Conservation (phyloP, 2,888 invertebrate species). For the Troglohyphantes excavatus region DNA sequence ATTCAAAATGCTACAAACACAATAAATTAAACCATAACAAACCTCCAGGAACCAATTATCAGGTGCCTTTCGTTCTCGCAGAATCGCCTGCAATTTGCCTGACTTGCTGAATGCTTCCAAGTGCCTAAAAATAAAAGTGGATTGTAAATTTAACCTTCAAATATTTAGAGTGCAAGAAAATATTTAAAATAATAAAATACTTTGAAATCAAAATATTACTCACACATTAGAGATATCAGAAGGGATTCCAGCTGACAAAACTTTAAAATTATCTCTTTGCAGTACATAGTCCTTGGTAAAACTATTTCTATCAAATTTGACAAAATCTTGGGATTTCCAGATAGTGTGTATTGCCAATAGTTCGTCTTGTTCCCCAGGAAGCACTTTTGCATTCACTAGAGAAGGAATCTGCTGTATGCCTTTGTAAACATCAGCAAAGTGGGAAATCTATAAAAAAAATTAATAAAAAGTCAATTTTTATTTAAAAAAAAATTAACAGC, state of each 20-base stretch:
- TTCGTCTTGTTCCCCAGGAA: neutral
- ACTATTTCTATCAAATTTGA: slow-evolving; percentile 10
- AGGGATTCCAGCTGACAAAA: slow-evolving; percentile 30
- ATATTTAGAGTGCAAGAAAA: too few species aligned
- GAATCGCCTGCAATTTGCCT: slow-evolving; percentile 21
- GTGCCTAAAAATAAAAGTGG: slow-evolving; percentile 8
- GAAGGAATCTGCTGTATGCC: neutral
- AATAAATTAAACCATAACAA: neutral
- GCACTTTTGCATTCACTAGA: neutral
- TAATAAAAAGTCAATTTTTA: too few species aligned
- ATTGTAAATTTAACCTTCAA: too few species aligned
- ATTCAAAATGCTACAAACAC: too few species aligned
- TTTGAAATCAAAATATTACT: slow-evolving; percentile 16
- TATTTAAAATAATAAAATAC: too few species aligned
- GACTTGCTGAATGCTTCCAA: slow-evolving; percentile 18
- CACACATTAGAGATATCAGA: slow-evolving; percentile 32
- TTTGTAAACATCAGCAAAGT: slow-evolving; percentile 11
- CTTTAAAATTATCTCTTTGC: neutral
- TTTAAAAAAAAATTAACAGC: too few species aligned
- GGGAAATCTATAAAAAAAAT: slow-evolving; percentile 36
- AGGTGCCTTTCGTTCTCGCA: slow-evolving; percentile 9
- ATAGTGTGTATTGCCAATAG: slow-evolving; percentile 7
- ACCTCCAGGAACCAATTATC: slow-evolving; percentile 18
- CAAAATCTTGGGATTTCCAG: slow-evolving; percentile 48
- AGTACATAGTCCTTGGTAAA: slow-evolving; percentile 34